Percentiles rank a stretch among this genome's conserved stretches.
Conservation (phyloP, 2,113 vertebrate species). For the Tauraco erythrolophus region DNA sequence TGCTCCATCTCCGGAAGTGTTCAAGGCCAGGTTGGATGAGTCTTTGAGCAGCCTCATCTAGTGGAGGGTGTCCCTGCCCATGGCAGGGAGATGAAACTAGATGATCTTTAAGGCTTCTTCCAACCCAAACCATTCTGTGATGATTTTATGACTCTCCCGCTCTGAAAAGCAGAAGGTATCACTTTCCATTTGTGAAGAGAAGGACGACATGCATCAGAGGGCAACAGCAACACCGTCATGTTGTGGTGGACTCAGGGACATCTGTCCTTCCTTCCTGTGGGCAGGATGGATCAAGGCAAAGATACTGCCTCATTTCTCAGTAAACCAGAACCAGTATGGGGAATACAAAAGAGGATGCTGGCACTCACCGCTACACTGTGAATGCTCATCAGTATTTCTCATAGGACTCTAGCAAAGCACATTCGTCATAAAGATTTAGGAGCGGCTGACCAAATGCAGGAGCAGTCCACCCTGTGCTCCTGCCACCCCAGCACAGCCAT, state of each 20-base stretch:
- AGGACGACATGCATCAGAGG: neutral
- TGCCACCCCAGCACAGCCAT: neutral
- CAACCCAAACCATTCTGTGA: no score
- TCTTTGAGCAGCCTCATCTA: no score
- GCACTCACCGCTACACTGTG: neutral
- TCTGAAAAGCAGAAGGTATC: neutral
- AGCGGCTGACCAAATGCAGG: neutral
- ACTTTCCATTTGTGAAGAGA: neutral
- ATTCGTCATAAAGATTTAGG: neutral
- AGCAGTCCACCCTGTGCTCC: neutral
- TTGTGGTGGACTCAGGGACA: neutral
- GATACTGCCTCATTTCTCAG: neutral
- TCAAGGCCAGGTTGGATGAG: no score
- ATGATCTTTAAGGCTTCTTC: no score
- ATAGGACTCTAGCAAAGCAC: neutral
- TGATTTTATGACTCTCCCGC: neutral
- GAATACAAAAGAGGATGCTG: slow-evolving; percentile 6
- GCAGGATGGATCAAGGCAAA: neutral
- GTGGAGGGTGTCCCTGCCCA: no score
- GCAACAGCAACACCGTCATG: rapidly evolving
- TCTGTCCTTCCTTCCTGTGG: neutral
- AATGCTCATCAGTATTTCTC: neutral
- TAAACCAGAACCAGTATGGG: neutral
- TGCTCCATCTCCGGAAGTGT: no score
- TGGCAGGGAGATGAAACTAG: no score